Base-by-base conservation (phyloP, 2,888 invertebrate genomes). In the Drosophila suboccidentalis region DNA sequence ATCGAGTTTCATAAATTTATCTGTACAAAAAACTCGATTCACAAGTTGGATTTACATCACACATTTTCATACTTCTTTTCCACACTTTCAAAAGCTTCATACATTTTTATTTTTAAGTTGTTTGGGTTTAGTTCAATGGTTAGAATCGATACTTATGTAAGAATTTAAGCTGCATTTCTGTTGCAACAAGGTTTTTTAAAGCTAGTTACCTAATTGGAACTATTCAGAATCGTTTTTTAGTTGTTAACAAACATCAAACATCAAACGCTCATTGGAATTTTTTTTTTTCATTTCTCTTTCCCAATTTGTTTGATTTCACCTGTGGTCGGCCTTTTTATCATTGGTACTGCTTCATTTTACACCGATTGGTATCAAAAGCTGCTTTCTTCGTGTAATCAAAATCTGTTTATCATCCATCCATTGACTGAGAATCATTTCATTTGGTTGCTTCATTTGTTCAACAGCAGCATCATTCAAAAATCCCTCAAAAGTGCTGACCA, bases 401-500 rank as follows among this genome's bases (percentile, higher is more conserved):
- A 41, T 49, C 49, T 34, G 50, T 51, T 44, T 44, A 29, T n/a
- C 59, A 63, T 47, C 22, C 19, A 36, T 38, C 11, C 36, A 29
- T 47, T 26, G 34, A 36, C 26, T 61, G 19, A 19, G 38, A 46
- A 58, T 46, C 43, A 44, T 69, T 60, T 61, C 51, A 57, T 57
- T 58, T 63, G 49, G 49, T 49, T 71, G 72, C 44, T 39, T 58
- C 71, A 71, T 49, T 72, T 53, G 55, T 39, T 34, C 43, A 34
- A 55, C 29, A 54, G 36, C 29, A 53, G 51, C 60, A 61, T 61
- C 60, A 54, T 67, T 74, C 75, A 67, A 46, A 78, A 57, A 63
- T 75, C 59, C 46, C 49, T 46, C 55, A 60, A 75, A 58, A 72
- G 59, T 78, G 47, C 68, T 53, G 55, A 78, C 78, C 79, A 75